Base-by-base conservation (phyloP, 2,797 vertebrate species). In the Sebastes itinus region DNA sequence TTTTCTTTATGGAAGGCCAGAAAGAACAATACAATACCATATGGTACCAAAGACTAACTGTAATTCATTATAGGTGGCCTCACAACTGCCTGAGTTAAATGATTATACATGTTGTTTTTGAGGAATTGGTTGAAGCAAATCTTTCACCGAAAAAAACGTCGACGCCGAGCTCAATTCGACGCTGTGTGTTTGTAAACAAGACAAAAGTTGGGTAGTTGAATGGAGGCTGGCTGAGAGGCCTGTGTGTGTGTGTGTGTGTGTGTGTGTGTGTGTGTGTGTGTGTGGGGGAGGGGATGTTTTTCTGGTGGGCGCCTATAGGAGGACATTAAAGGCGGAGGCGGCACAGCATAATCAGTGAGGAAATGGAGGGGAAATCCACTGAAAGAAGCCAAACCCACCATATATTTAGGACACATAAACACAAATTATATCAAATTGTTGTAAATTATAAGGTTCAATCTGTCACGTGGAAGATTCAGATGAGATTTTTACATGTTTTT, bases 161-260 rank as follows among this genome's bases (percentile, higher is more conserved):
- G 16, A 18, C 16, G 42, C 42, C 9, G 2, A 0, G 1, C 14
- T 23, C 18, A 0, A 2, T 46, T 49, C 1, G 1, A 35, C 10
- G 7, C 2, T 2, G 6, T 46, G 28, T 89, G 83, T 94, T 93
- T 90, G 89, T 94, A 93, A 95, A 95, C 94, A 95, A 72, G 91
- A 87, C 90, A 83, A 80, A 85, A 92, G 85, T 94, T 89, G 72
- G 72, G 38, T 49, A 59, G 77, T 2, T 63, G 79, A 72, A 73
- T 78, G 58, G 66, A 69, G 68, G 42, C 35, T 32, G 12, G 71
- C 67, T 6, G 28, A 13, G 75, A 20, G 84, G 88, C 33, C 84
- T 30, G 16, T 68, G 84, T 68, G 85, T 83, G 68, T 30, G 16
- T 4, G n/a, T 62, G 87, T 86, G 80, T 30, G 16, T 4, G n/a